Evolutionary conservation across 1,140 invertebrate species (phyloP), one percentile per base, ranked within the genome.

Genomic region (Eueides isabella): DNA sequence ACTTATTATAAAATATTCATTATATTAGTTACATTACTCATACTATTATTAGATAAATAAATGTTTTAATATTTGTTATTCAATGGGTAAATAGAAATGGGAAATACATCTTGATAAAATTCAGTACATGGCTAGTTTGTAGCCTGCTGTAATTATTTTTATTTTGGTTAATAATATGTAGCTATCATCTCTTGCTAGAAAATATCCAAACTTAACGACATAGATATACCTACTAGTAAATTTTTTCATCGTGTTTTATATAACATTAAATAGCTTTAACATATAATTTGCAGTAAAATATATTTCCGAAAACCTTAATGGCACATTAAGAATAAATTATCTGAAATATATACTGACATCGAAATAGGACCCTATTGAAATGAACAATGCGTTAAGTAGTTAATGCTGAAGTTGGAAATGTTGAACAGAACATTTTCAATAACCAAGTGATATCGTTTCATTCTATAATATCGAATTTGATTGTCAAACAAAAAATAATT

Each of bases 391-490:
- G 48, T 26, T 55, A 55, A 55, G 48, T 55, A 55, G 48, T 55
- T 55, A 55, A 55, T 55, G 48, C 48, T 55, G 48, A 55, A 55
- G 48, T 55, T 55, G 48, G 48, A 55, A 55, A 55, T 55, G 48
- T 55, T 19, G 41, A 44, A 23, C 48, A 44, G 48, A 55, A 26
- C 48, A 55, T 55, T 55, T 55, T 55, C 48, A 55, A 55, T 55
- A 23, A 55, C 48, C 48, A 55, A 55, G 48, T 55, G 48, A 55
- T 55, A 11, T 26, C 48, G 48, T 55, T 55, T 12, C 11, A 23
- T 23, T 55, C 48, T 55, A 55, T 55, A 19, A 48, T 55, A 12
- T 55, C 48, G 48, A 55, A 55, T 55, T 23, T 26, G 48, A 55
- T 55, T 55, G 48, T n/a, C 11, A 55, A 55, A 55, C 48, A 12